Conservation (phyloP, 2,888 invertebrate species). For the Tenthredo mesomela region DNA sequence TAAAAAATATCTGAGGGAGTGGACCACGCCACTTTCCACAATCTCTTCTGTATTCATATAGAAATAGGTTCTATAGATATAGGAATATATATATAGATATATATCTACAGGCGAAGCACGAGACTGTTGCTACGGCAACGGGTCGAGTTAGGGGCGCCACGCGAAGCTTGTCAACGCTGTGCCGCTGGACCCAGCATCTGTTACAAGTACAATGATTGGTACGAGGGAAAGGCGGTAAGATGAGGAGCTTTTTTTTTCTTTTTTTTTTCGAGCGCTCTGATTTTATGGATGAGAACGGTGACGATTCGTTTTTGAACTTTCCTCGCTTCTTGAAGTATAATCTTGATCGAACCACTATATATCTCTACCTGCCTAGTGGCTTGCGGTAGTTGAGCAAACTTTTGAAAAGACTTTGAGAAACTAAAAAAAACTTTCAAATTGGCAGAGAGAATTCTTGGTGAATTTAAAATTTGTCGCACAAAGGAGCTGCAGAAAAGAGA, state of each 20-base stretch:
- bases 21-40: background rate
- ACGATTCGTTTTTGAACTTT: constrained; percentile 9
- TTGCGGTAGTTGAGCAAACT: constrained; percentile 34
- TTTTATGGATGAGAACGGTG: constrained; percentile 9
- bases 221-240: background rate
- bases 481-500: background rate
- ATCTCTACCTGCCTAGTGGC: background rate
- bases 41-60: constrained; percentile 17
- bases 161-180: constrained; percentile 38
- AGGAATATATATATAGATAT: background rate
- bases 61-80: background rate
- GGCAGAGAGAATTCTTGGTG: constrained; percentile 30
- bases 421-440: constrained; percentile 40
- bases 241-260: background rate
- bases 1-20: constrained; percentile 37
- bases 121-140: constrained; percentile 43
- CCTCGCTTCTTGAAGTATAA: constrained; percentile 5
- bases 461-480: constrained; percentile 47
- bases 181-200: constrained; percentile 39
- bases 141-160: constrained; percentile 37
- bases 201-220: constrained; percentile 22
- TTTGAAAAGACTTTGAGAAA: constrained; percentile 21
- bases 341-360: constrained; percentile 9
- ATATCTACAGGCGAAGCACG: background rate
- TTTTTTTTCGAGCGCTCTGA: background rate